phyloP scores from a whole-genome alignment of 2,888 invertebrate species.

The Prenolepis imparis region DNA sequence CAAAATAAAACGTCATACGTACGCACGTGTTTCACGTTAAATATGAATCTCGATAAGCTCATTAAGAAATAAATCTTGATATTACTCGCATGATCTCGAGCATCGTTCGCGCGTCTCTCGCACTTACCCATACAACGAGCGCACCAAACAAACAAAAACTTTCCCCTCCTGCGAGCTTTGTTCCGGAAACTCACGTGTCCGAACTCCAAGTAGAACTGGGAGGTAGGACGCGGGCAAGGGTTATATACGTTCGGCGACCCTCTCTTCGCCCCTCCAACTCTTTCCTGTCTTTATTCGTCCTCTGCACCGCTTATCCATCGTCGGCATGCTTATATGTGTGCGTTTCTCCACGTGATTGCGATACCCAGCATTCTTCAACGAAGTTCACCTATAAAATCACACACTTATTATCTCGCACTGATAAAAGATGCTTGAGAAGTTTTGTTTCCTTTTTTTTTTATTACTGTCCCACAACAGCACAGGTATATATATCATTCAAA shows the following conservation, averaged over 20 bases:
- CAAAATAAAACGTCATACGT: background rate
- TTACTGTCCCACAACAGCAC: too few species aligned
- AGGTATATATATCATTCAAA: too few species aligned
- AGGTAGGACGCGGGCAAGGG: constrained; percentile 75
- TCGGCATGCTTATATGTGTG: background rate
- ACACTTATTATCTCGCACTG: constrained; percentile 18
- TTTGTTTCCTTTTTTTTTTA: background rate
- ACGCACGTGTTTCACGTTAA: background rate
- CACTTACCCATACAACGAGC: constrained; percentile 86
- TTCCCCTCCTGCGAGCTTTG: constrained; percentile 78
- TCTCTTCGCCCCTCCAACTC: constrained; percentile 18
- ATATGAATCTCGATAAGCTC: background rate
- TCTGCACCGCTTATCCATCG: background rate
- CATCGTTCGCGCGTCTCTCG: background rate
- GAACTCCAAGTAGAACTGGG: constrained; percentile 84
- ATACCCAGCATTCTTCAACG: constrained; percentile 9
- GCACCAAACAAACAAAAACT: constrained; percentile 86
- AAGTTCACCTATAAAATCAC: constrained; percentile 5
- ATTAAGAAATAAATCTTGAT: background rate
- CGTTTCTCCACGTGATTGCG: constrained; percentile 44
- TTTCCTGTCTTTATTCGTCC: background rate
- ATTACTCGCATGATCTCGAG: background rate
- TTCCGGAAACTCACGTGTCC: constrained; percentile 77
- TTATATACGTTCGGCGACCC: constrained; percentile 78
- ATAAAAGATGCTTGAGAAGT: background rate